Evolutionary conservation across 2,888 invertebrate genomes (phyloP).

Genomic region (Hypomecis punctinalis): DNA sequence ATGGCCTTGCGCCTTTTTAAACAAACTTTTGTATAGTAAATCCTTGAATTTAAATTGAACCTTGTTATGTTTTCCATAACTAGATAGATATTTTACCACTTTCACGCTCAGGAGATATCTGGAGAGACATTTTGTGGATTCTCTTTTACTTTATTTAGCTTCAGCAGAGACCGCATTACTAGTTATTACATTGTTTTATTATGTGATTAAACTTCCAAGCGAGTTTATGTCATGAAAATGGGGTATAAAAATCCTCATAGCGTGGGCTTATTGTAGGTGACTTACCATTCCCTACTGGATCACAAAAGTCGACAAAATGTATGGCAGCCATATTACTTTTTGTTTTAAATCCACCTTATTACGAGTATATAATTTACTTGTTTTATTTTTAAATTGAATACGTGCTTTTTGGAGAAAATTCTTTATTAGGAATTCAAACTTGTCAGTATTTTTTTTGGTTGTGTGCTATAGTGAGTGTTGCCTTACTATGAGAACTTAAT

Average conservation of each 20-base stretch:
- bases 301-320: slow-evolving; percentile 1
- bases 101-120: no score
- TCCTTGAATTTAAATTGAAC: no score
- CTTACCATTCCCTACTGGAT: not conserved
- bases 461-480: no score
- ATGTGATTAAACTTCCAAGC: slow-evolving; percentile 15
- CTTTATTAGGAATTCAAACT: not conserved
- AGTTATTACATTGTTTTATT: slow-evolving; percentile 12
- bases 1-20: no score
- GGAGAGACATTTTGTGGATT: no score
- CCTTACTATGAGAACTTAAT: not conserved
- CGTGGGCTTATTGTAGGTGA: slow-evolving; percentile 8
- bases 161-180: not conserved
- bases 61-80: no score
- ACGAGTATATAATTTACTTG: no score
- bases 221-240: slow-evolving; percentile 14
- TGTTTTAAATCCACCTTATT: no score
- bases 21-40: no score
- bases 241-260: slow-evolving; percentile 14
- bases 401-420: not conserved
- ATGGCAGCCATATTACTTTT: not conserved
- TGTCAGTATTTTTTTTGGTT: not conserved
- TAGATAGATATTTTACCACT: no score
- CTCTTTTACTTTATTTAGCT: not conserved
- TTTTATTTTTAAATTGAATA: no score